Conservation (phyloP, 1,140 invertebrate species). For the Acromyrmex heyeri region DNA sequence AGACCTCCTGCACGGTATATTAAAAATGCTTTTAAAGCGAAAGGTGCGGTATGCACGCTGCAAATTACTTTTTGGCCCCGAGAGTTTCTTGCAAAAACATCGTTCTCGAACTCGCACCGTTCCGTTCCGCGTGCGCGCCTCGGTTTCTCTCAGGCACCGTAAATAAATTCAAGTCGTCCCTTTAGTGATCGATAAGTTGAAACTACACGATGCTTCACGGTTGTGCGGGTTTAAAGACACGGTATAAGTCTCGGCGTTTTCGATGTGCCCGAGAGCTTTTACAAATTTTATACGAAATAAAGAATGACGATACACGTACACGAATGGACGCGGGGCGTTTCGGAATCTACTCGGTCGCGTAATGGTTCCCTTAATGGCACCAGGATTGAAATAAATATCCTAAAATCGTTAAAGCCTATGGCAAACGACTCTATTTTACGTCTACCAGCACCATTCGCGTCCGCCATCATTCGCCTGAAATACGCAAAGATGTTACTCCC, state of each 20-base stretch:
- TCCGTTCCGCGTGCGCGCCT: constrained; percentile 38
- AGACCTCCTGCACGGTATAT: constrained; percentile 42
- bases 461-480: constrained; percentile 40
- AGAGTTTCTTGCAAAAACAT: constrained; percentile 44
- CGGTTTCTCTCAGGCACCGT: constrained; percentile 13
- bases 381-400: constrained; percentile 72
- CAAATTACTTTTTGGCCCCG: constrained; percentile 69
- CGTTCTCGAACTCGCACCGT: constrained; percentile 33
- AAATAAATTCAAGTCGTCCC: constrained; percentile 53
- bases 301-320: constrained; percentile 31
- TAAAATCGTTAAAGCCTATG: constrained; percentile 67
- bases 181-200: constrained; percentile 57
- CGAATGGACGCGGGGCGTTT: constrained; percentile 26
- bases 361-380: constrained; percentile 67
- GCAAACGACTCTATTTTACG: constrained; percentile 58
- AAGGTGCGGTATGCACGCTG: constrained; percentile 66
- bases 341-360: constrained; percentile 55
- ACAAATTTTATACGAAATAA: constrained; percentile 43
- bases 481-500: constrained; percentile 48
- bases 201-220: constrained; percentile 54
- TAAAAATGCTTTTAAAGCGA: constrained; percentile 72
- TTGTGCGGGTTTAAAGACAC: constrained; percentile 25
- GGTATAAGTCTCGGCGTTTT: constrained; percentile 34
- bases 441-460: not conserved
- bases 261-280: constrained; percentile 8